Evolutionary conservation across 2,888 invertebrate genomes (phyloP).

Genomic region (Pantelozetes paolii): DNA sequence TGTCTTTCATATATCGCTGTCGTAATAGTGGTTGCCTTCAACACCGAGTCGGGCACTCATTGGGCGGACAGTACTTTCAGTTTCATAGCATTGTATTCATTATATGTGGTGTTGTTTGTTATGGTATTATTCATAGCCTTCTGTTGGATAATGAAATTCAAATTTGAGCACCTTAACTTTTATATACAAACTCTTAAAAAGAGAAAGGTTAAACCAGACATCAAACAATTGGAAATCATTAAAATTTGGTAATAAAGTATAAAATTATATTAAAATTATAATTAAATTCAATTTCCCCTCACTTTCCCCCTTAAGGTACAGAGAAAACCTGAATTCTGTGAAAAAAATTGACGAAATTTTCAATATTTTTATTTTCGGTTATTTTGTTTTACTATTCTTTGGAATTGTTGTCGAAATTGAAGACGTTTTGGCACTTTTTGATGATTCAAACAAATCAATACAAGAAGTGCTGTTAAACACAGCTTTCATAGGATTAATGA

Average conservation of each 20-base stretch:
- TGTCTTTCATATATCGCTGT: conserved; percentile 34
- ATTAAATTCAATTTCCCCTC: no score
- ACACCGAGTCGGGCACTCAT: conserved; percentile 10
- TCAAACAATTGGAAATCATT: conserved; percentile 39
- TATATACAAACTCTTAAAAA: conserved; percentile 36
- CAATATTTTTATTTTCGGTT: conserved; percentile 31
- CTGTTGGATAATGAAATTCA: conserved; percentile 37
- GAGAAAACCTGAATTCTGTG: conserved; percentile 17
- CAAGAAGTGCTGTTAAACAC: conserved; percentile 12
- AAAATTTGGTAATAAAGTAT: conserved; percentile 37
- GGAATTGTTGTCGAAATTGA: conserved; percentile 28
- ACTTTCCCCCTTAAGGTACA: conserved; percentile 15
- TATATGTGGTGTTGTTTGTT: conserved; percentile 35
- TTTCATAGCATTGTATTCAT: conserved; percentile 34
- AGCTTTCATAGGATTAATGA: conserved; percentile 24
- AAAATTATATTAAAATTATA: no score
- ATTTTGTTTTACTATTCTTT: conserved; percentile 36
- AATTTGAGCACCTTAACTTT: conserved; percentile 36
- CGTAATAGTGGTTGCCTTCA: conserved; percentile 11
- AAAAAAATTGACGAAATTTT: conserved; percentile 39
- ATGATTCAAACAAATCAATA: not conserved
- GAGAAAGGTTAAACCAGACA: conserved; percentile 19
- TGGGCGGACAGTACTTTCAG: conserved; percentile 23
- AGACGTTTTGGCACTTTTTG: not conserved
- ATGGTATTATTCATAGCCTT: conserved; percentile 30